phyloP scores from a whole-genome alignment of 1,140 invertebrate species.

The Panagrolaimus sp. region DNA sequence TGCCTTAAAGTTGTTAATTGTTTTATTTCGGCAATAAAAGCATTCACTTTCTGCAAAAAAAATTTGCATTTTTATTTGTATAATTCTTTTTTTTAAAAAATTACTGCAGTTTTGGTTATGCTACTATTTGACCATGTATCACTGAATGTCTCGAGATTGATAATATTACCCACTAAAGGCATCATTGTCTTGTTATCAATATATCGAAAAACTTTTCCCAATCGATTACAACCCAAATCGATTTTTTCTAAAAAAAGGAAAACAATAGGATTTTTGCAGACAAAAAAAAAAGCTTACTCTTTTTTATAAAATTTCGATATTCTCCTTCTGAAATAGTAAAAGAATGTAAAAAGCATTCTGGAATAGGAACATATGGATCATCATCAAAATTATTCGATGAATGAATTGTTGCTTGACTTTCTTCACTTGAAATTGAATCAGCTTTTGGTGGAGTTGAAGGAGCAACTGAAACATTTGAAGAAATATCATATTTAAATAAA shows the following conservation, averaged over 20 bases:
- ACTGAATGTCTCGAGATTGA: conserved; percentile 5
- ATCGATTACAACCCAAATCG: conserved; percentile 11
- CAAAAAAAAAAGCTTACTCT: neutral
- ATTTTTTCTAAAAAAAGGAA: neutral
- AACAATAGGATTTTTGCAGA: neutral
- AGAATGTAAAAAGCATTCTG: conserved; percentile 3
- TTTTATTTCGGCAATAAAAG: neutral
- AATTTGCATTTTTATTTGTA: too few species aligned
- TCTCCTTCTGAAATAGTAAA: neutral
- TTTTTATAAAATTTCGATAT: neutral
- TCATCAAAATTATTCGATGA: neutral
- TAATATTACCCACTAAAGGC: neutral
- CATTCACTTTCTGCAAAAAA: conserved; percentile 1
- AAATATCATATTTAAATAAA: too few species aligned
- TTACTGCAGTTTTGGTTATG: neutral
- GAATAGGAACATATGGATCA: conserved; percentile 15
- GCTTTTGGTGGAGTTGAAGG: neutral
- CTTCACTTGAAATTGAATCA: conserved; percentile 5
- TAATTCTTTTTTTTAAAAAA: neutral
- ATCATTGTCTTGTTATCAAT: conserved; percentile 1
- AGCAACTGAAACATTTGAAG: too few species aligned
- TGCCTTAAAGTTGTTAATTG: neutral
- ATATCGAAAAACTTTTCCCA: conserved; percentile 10
- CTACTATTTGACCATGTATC: conserved; percentile 14
- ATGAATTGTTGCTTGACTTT: neutral